Evolutionary conservation across 2,797 vertebrate genomes (phyloP).

Genomic region (Cryptoprocta ferox): DNA sequence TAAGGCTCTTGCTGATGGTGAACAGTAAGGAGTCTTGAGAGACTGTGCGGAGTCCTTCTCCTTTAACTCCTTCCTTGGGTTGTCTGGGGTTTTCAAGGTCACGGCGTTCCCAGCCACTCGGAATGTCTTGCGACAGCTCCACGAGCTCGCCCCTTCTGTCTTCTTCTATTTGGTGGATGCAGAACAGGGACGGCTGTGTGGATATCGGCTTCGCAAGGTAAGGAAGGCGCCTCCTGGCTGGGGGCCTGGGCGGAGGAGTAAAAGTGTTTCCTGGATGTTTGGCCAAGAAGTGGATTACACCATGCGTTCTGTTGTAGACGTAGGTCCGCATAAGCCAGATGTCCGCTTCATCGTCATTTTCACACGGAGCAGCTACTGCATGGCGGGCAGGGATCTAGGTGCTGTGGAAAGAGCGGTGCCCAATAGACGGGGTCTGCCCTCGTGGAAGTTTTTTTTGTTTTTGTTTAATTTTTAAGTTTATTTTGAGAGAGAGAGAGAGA

Average conservation of each 20-base stretch:
- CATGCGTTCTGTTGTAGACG: neutral
- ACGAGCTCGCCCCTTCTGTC: slow-evolving; percentile 93
- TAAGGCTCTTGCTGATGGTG: neutral
- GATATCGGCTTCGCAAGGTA: slow-evolving; percentile 95
- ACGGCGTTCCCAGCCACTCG: slow-evolving; percentile 96
- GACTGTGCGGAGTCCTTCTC: neutral
- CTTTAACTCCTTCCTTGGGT: neutral
- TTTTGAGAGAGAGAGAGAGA: neutral
- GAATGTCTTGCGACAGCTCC: slow-evolving; percentile 95
- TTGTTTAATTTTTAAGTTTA: neutral
- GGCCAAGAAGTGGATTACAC: neutral
- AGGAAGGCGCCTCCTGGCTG: neutral
- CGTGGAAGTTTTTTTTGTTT: neutral
- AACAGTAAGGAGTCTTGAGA: neutral
- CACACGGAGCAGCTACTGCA: rapidly evolving
- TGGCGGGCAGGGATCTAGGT: neutral
- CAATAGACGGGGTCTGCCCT: rapidly evolving
- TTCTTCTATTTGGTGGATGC: slow-evolving; percentile 96
- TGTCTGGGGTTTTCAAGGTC: slow-evolving; percentile 87
- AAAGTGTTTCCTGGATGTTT: neutral
- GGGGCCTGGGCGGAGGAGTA: no score
- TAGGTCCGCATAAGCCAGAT: neutral
- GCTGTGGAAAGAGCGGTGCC: neutral
- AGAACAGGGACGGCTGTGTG: slow-evolving; percentile 92
- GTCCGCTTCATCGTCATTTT: neutral